These are phyloP conservation scores for Peromyscus californicus DNA, from an alignment of 2,113 vertebrate genomes.

Conservation along the genomic window DNA sequence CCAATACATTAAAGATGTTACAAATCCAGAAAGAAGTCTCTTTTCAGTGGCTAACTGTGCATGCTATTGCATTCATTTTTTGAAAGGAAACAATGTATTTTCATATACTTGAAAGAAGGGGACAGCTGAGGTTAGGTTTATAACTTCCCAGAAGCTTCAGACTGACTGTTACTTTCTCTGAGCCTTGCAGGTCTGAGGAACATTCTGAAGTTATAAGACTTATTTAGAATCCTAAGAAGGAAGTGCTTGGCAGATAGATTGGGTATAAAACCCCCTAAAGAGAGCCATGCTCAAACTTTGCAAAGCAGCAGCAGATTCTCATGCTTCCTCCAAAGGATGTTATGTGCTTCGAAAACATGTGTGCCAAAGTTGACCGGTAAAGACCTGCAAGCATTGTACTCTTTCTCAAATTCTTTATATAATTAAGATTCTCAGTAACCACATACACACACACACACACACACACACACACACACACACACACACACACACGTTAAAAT, in stretches of 20 bases:
- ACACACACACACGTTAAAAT: not conserved
- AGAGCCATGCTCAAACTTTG: not conserved
- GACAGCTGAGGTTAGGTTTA: not conserved
- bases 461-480: not conserved
- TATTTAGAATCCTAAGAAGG: not conserved
- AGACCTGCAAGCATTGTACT: not conserved
- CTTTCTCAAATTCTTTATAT: not conserved
- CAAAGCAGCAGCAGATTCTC: not conserved
- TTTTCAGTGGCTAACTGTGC: not conserved
- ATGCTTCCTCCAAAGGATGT: not conserved
- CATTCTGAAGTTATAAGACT: not conserved
- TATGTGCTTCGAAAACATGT: not conserved
- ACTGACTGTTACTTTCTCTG: not conserved
- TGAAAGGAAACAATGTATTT: not conserved
- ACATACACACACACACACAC: not conserved
- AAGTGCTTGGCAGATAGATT: not conserved
- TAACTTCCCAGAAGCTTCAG: not conserved
- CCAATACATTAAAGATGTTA: not conserved
- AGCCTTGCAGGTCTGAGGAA: not conserved
- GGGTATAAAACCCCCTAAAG: not conserved
- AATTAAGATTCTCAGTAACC: constrained; percentile 20
- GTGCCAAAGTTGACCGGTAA: not conserved
- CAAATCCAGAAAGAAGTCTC: not conserved
- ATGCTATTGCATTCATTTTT: not conserved
- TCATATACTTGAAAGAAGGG: not conserved